Percentiles rank a stretch among this genome's conserved stretches.
phyloP scores from a whole-genome alignment of 2,113 vertebrate genomes.

The Coregonus clupeaformis region DNA sequence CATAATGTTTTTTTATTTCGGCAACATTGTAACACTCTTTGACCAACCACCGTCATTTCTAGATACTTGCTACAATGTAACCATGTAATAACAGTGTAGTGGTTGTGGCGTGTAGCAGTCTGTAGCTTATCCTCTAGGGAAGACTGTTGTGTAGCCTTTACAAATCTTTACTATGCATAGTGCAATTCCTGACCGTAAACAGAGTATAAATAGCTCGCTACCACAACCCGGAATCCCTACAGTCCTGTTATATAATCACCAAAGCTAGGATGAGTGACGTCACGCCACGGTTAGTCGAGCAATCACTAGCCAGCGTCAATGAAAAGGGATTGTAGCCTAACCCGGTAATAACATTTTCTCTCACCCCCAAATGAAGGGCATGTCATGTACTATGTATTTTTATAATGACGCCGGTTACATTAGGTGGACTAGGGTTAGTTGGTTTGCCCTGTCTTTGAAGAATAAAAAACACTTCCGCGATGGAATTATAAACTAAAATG shows the following conservation, averaged over 20 bases:
- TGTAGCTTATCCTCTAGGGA: neutral
- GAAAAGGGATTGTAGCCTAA: slow-evolving; percentile 32
- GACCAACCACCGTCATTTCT: no score
- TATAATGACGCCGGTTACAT: neutral
- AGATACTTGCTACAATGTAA: no score
- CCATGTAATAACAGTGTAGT: no score
- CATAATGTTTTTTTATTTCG: no score
- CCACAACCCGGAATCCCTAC: slow-evolving; percentile 83
- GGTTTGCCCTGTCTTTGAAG: slow-evolving; percentile 35
- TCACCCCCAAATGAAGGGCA: neutral
- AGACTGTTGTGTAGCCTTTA: slow-evolving; percentile 1
- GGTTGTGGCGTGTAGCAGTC: no score
- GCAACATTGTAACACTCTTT: no score
- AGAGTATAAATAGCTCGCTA: slow-evolving; percentile 92
- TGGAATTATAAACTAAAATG: slow-evolving; percentile 44
- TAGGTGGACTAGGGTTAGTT: slow-evolving; percentile 16
- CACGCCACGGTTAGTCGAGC: slow-evolving; percentile 64
- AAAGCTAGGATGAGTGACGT: slow-evolving; percentile 72
- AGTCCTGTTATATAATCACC: slow-evolving; percentile 94
- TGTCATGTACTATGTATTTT: neutral
- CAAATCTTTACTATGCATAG: slow-evolving; percentile 78
- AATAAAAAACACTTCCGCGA: slow-evolving; percentile 71
- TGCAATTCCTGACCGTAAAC: slow-evolving; percentile 83
- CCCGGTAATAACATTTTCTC: slow-evolving; percentile 17
- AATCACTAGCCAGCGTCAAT: slow-evolving; percentile 53